Evolutionary conservation across 2,797 vertebrate species (phyloP), one percentile per base, ranked within the genome.

Genomic region (Tenualosa ilisha): DNA sequence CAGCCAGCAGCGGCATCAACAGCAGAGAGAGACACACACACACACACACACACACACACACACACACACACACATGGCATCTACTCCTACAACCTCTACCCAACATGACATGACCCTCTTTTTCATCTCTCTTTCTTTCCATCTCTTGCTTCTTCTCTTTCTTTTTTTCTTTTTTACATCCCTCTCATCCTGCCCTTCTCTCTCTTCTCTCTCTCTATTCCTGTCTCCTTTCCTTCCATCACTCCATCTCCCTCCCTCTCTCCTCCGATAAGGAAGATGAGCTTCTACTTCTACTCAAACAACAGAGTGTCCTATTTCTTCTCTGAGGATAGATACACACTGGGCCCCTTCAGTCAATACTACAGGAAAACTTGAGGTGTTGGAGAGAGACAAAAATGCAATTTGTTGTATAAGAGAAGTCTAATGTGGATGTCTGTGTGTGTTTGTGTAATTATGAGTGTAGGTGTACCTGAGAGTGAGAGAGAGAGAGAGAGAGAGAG

Each of bases 31-130:
- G 72, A 84, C 81, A 82, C 24, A 85, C 72, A 63, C 82, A 75
- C 86, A 82, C 85, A 83, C 84, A 84, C 84, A 1, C 72, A 87
- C 68, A 81, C 85, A 85, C 81, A 87, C 84, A 87, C 72, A 84
- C 84, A 84, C 83, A 83, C 84, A 87, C 54, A 85, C 68, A 20
- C 17, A 11, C 61, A 24, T 0, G 24, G 24, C 61, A 68, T 72
- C 26, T 13, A 37, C 82, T 65, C 12, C 13, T 37, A 9, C 37
- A 40, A 79, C 40, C 72, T 79, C 72, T 43, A 46, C 40, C 1
- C 72, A 79, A 43, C 72, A 46, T 13, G 37, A 46, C 72, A 46
- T 46, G 37, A 79, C 40, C 65, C 61, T 86, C 46, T 85, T 65
- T 82, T 7, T 8, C 50, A 81, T 84, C 51, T 85, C 81, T 53